Percentiles rank a stretch among this genome's conserved stretches.
phyloP scores from a whole-genome alignment of 2,888 invertebrate species.

The Diarsia brunnea region DNA sequence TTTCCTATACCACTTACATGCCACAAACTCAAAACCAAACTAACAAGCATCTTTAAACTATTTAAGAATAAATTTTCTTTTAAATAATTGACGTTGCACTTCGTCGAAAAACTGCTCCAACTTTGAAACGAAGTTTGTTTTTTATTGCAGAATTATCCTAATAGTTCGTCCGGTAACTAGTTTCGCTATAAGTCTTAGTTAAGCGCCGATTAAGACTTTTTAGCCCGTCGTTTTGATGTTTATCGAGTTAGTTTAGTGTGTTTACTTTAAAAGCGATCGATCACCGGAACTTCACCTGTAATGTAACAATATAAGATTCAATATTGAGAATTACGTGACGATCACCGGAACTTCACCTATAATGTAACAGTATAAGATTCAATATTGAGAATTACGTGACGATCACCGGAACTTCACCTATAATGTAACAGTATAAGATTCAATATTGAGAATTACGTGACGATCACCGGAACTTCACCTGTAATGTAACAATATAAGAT shows the following conservation, averaged over 20 bases:
- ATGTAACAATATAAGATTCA: neutral
- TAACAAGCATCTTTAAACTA: slow-evolving; percentile 10
- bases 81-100: slow-evolving; percentile 38
- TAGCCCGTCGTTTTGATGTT: slow-evolving; percentile 33
- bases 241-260: slow-evolving; percentile 32
- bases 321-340: no score
- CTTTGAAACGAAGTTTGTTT: slow-evolving; percentile 40
- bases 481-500: neutral
- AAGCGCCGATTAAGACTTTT: slow-evolving; percentile 27
- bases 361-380: neutral
- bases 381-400: no score
- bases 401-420: neutral
- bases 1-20: neutral
- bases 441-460: no score
- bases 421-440: neutral
- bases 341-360: neutral
- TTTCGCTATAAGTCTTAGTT: slow-evolving; percentile 38
- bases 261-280: neutral
- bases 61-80: slow-evolving; percentile 35
- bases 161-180: slow-evolving; percentile 45
- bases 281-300: neutral
- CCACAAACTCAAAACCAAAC: neutral
- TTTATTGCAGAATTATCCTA: slow-evolving; percentile 60
- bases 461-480: neutral
- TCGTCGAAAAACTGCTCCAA: slow-evolving; percentile 36